Conservation (phyloP, 2,888 invertebrate genomes). For the Melangyna quadrimaculata region DNA sequence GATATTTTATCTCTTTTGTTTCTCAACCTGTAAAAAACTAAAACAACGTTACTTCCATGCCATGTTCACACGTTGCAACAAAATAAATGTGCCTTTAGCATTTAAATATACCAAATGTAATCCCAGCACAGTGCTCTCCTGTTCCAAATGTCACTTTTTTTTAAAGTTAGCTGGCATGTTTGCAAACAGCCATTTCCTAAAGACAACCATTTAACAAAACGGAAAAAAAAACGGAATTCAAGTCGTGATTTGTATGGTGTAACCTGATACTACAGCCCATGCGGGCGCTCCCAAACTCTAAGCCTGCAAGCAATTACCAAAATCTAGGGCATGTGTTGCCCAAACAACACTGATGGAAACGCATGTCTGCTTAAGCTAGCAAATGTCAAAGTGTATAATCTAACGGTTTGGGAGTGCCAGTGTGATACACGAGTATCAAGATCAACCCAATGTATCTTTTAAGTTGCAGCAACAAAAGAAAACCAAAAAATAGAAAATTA, state of each 20-base stretch:
- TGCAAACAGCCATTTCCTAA: conserved; percentile 28
- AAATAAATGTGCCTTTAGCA: conserved; percentile 15
- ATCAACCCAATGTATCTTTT: conserved; percentile 23
- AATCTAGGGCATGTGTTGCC: conserved; percentile 67
- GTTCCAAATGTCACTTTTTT: conserved; percentile 39
- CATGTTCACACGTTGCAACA: conserved; percentile 29
- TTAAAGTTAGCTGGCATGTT: conserved; percentile 22
- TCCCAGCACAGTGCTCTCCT: background rate
- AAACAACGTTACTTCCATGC: background rate
- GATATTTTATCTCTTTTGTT: background rate
- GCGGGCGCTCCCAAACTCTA: conserved; percentile 46
- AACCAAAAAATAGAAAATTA: conserved; percentile 1
- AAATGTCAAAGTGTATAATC: conserved; percentile 60
- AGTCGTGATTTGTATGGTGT: conserved; percentile 46
- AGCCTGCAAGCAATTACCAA: conserved; percentile 58
- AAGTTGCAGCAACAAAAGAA: conserved; percentile 13
- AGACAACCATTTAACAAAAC: background rate
- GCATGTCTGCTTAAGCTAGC: conserved; percentile 37
- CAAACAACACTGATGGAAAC: conserved; percentile 33
- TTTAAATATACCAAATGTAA: conserved; percentile 16
- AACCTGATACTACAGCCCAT: conserved; percentile 29
- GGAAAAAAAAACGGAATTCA: conserved; percentile 26
- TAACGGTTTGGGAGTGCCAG: conserved; percentile 56
- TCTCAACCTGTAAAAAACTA: background rate
- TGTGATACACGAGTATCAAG: conserved; percentile 39